Conservation (phyloP, 92 coral and sea anemone species). For the Porites lobata region DNA sequence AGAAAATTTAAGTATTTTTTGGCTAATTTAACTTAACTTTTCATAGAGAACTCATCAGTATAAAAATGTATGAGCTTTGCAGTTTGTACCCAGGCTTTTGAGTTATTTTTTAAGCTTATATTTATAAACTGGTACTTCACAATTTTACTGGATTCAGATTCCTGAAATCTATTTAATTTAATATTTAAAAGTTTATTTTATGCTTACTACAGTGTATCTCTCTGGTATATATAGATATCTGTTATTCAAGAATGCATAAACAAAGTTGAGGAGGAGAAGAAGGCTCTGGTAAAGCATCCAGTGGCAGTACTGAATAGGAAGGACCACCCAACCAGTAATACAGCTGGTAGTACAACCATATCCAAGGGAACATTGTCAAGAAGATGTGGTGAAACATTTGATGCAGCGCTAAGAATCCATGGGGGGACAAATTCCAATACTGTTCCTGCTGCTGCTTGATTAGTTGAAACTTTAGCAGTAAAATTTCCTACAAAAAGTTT, state of each 20-base stretch:
- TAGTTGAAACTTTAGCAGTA: constrained; percentile 70
- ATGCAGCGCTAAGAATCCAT: constrained; percentile 77
- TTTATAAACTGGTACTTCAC: no score
- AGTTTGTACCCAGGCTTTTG: constrained; percentile 19
- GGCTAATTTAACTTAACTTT: not conserved
- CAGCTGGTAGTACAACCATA: constrained; percentile 55
- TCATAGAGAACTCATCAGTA: no score
- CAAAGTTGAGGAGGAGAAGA: constrained; percentile 50
- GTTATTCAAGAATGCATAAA: constrained; percentile 36
- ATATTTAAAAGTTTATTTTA: constrained; percentile 27
- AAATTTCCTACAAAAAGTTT: constrained; percentile 61
- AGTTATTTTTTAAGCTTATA: not conserved
- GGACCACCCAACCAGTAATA: constrained; percentile 63
- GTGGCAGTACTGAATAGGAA: constrained; percentile 62
- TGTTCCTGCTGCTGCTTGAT: constrained; percentile 73
- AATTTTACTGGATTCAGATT: no score
- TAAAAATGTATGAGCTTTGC: not conserved
- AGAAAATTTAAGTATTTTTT: not conserved
- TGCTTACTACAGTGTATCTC: not conserved
- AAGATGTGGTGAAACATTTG: constrained; percentile 79
- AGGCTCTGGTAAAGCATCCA: constrained; percentile 68
- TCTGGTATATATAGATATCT: constrained; percentile 50
- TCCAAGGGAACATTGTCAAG: constrained; percentile 72
- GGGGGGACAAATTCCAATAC: constrained; percentile 72
- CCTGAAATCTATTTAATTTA: not conserved